A percentile compares a stretch with the other conserved stretches of the same genome.
phyloP scores from a whole-genome alignment of 2,888 invertebrate genomes.

The Callinectes sapidus region DNA sequence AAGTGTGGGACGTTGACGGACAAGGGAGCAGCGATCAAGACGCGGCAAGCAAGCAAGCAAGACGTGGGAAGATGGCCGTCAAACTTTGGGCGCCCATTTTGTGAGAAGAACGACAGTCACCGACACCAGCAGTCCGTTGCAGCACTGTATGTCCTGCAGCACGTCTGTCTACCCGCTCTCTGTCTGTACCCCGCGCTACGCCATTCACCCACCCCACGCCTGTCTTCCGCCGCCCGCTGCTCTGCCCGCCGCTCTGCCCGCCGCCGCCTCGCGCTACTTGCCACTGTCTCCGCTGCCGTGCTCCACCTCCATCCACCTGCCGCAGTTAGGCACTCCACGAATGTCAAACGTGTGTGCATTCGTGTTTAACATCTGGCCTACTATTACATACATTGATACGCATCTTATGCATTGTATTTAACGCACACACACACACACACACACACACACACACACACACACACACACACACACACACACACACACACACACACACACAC shows the following conservation, averaged over 20 bases:
- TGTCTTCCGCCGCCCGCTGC: background rate
- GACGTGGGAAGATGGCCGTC: constrained; percentile 30
- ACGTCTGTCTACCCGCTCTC: background rate
- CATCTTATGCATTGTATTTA: background rate
- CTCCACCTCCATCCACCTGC: background rate
- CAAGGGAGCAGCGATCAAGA: background rate
- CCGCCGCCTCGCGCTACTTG: background rate
- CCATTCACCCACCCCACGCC: background rate
- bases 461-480: constrained; percentile 17
- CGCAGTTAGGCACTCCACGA: background rate
- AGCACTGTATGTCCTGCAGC: background rate
- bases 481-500: constrained; percentile 22
- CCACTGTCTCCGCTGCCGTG: background rate
- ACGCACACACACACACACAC: constrained; percentile 17
- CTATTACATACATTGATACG: background rate
- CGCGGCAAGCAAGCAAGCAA: constrained; percentile 26
- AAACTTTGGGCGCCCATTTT: constrained; percentile 24
- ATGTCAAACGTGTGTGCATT: background rate
- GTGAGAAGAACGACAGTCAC: constrained; percentile 36
- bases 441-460: constrained; percentile 34
- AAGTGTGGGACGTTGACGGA: background rate
- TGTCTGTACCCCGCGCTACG: constrained; percentile 9
- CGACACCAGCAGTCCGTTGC: constrained; percentile 8
- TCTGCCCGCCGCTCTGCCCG: background rate
- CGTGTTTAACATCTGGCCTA: background rate